Base-by-base conservation (phyloP, 1,140 invertebrate species). In the Cotesia glomerata region DNA sequence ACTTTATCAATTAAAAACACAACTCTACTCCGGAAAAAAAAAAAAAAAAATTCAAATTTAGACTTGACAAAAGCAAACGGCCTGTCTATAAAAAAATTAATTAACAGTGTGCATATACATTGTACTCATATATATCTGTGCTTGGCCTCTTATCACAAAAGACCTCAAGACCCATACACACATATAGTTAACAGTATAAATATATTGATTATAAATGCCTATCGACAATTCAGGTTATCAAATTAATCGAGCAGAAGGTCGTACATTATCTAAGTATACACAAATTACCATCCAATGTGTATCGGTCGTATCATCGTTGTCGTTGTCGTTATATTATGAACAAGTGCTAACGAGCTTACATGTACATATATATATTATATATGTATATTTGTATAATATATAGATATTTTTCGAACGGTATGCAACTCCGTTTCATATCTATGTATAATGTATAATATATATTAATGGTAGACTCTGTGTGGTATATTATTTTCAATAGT, bases 181-280 rank as follows among this genome's bases (percentile, higher is more conserved):
- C 13, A 16, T 63, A 34, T 54, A 26, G 36, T 8, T 35, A 36
- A 34, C 35, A 16, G 18, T 26, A 18, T 9, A 58, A 9, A 58
- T 58, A 16, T 58, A 18, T 18, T 36, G 56, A 68, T 69, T 61
- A 45, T 45, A 58, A 61, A 49, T 49, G 36, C 5, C 26, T 35
- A 69, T 59, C 54, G 56, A 36, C 13, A 62, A 62, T 45, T 39
- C 49, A 69, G 54, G 67, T 69, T 69, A 69, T 69, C 67, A 61
- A 69, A 69, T 69, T 69, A 36, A 69, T 69, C 67, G 26, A 45
- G 54, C 56, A 69, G 67, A 69, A 69, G 67, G 67, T 69, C 67
- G 14, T 8, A n/a, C 52, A 59, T 69, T 69, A 69, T 69, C 67
- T 69, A 69, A 69, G 67, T 69, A 58, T 69, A 69, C 14, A 69